Percentiles rank a stretch among this genome's conserved stretches.
These are phyloP conservation scores for Meloe dianella DNA, from an alignment of 2,888 invertebrate genomes.

Conservation along the genomic window DNA sequence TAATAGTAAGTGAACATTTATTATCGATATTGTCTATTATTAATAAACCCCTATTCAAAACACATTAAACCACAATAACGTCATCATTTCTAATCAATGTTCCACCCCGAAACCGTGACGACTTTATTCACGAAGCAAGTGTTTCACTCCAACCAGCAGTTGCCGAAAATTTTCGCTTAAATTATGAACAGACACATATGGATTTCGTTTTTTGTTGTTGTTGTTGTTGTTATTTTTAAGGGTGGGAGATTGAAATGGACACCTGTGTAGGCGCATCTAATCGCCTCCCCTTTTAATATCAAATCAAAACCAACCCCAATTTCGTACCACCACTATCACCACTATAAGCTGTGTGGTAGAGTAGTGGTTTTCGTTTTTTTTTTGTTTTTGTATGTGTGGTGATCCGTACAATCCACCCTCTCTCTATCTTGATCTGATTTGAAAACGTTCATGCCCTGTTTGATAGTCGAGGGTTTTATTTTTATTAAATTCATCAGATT, in stretches of 20 bases:
- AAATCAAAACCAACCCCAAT: conserved; percentile 22
- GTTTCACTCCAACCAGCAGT: conserved; percentile 20
- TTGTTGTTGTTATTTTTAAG: background rate
- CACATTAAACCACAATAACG: conserved; percentile 34
- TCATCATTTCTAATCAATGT: conserved; percentile 15
- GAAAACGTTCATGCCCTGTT: conserved; percentile 33
- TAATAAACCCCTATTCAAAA: conserved; percentile 35
- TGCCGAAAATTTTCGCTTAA: background rate
- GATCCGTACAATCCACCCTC: conserved; percentile 39
- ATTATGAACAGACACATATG: background rate
- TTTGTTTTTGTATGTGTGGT: conserved; percentile 39
- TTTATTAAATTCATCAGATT: conserved; percentile 32
- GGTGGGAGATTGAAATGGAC: conserved; percentile 27
- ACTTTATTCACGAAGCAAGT: conserved; percentile 22
- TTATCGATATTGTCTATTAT: too few relatives aligned
- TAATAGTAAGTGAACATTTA: conserved; percentile 19
- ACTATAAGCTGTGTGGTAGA: conserved; percentile 2
- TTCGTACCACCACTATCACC: conserved; percentile 27
- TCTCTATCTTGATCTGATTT: conserved; percentile 28
- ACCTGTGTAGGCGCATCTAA: conserved; percentile 46
- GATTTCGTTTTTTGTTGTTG: background rate
- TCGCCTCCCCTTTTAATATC: conserved; percentile 34
- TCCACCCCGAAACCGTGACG: conserved; percentile 19
- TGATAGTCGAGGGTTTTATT: conserved; percentile 34
- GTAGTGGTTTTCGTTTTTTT: too few relatives aligned